Conservation (phyloP, 2,797 vertebrate species). For the Tragopan temminckii region DNA sequence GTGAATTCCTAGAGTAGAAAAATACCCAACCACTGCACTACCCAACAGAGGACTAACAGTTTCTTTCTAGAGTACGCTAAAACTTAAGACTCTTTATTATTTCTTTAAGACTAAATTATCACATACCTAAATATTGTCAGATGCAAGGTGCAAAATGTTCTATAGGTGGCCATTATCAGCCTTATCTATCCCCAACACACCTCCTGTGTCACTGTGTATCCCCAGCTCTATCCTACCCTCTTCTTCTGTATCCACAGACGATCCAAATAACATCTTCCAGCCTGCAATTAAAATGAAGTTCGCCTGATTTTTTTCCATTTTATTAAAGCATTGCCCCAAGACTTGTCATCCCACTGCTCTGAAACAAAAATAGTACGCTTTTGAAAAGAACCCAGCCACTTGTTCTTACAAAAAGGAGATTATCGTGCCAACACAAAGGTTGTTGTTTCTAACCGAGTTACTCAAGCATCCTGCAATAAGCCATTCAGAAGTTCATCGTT, state of each 20-base stretch:
- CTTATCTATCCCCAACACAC: not conserved
- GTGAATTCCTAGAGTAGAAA: not conserved
- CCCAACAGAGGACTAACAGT: not conserved
- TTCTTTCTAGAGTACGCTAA: not conserved
- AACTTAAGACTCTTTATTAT: not conserved
- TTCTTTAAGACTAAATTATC: not conserved
- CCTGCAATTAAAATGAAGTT: slow-evolving; percentile 2
- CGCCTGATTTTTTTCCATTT: not conserved
- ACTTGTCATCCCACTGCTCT: slow-evolving; percentile 41
- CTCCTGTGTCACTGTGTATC: not conserved
- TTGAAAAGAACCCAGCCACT: slow-evolving; percentile 47
- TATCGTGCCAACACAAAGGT: slow-evolving; percentile 73
- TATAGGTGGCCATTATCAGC: not conserved
- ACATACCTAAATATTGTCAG: not conserved
- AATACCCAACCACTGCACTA: not conserved
- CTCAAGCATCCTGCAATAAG: slow-evolving; percentile 78
- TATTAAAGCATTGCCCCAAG: slow-evolving; percentile 18
- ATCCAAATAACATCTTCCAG: slow-evolving; percentile 29
- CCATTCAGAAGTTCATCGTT: slow-evolving; percentile 78
- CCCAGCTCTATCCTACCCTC: not conserved
- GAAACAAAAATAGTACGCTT: slow-evolving; percentile 67
- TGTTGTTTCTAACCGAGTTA: slow-evolving; percentile 76
- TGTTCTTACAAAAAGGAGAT: slow-evolving; percentile 60
- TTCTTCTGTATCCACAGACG: not conserved
- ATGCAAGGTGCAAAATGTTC: not conserved